Evolutionary conservation across 2,797 vertebrate genomes (phyloP).

Genomic region (Hemibagrus guttatus): DNA sequence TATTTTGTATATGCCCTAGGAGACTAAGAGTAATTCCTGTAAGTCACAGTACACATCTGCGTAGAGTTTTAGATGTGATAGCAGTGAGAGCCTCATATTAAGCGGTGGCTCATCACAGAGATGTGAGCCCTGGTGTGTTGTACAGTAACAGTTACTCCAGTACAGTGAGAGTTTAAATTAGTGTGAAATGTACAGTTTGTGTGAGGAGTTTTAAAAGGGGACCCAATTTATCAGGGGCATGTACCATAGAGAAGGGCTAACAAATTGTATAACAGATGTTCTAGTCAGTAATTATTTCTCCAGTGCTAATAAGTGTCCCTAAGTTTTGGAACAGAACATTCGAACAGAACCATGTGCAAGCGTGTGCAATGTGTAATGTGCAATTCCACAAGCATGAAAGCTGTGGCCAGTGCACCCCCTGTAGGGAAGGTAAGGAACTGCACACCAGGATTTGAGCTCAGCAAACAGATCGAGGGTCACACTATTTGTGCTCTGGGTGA

Average conservation of each 20-base stretch:
- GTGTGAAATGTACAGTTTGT: neutral
- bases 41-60: no score
- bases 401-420: constrained; percentile 93
- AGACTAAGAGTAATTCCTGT: no score
- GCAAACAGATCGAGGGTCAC: constrained; percentile 97
- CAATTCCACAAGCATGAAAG: constrained; percentile 96
- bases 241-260: neutral
- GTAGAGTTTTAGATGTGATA: no score
- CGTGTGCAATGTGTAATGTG: constrained; percentile 51
- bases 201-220: neutral
- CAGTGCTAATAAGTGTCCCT: neutral
- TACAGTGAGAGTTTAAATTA: neutral
- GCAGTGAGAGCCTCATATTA: no score
- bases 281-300: neutral
- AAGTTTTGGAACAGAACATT: no score
- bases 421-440: constrained; percentile 84
- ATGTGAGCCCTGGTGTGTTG: no score
- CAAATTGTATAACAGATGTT: neutral
- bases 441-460: constrained; percentile 79
- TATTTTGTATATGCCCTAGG: no score
- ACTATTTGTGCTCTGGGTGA: constrained; percentile 96
- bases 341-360: neutral
- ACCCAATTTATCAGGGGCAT: neutral
- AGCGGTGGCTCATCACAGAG: no score
- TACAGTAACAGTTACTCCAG: no score